Evolutionary conservation across 2,797 vertebrate species (phyloP).

Genomic region (Periparus ater): DNA sequence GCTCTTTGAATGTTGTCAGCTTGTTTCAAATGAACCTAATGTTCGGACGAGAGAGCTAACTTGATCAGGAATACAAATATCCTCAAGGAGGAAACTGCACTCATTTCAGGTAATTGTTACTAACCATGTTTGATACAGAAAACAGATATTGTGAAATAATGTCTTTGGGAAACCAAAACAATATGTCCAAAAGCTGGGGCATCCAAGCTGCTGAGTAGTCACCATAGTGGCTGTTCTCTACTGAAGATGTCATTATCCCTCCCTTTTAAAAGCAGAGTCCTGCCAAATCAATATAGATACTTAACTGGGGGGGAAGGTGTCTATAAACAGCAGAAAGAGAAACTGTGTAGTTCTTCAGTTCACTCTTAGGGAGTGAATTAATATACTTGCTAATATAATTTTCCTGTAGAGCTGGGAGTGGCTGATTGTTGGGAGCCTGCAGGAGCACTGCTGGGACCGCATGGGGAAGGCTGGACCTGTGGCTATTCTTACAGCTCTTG

Average conservation of each 20-base stretch:
- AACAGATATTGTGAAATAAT: background rate
- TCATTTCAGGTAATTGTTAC: background rate
- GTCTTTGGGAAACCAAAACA: background rate
- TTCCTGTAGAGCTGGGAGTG: background rate
- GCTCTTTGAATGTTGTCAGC: background rate
- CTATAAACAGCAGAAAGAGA: background rate
- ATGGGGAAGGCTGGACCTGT: background rate
- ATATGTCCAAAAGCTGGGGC: background rate
- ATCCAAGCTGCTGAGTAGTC: background rate
- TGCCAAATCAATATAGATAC: background rate
- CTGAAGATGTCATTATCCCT: background rate
- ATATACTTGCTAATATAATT: fast-evolving
- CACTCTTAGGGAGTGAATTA: background rate
- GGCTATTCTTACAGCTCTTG: background rate
- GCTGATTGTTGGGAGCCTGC: background rate
- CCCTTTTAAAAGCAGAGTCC: background rate
- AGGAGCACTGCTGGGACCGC: background rate
- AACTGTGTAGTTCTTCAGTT: background rate
- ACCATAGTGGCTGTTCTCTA: background rate
- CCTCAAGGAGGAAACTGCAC: background rate
- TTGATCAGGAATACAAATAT: background rate
- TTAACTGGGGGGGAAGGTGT: fast-evolving
- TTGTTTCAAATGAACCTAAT: background rate
- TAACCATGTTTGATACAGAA: background rate
- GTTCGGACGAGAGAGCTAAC: background rate